These are phyloP conservation scores for Drosophila sulfurigaster DNA, from an alignment of 1,140 invertebrate genomes.

Conservation along the genomic window DNA sequence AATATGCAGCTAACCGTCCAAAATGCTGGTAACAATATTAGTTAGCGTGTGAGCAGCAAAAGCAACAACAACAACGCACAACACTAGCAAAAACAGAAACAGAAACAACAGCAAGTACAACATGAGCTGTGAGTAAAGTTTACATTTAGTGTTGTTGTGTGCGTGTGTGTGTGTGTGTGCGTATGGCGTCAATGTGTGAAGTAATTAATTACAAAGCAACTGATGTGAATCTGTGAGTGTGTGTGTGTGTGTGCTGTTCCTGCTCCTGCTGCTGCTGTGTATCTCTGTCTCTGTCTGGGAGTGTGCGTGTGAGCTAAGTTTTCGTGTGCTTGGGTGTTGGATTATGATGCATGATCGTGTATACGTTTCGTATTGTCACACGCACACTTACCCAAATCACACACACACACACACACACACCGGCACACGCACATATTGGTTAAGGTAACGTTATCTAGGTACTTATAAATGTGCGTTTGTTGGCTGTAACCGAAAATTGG, in stretches of 20 bases:
- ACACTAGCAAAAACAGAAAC: constrained; percentile 1
- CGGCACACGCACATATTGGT: constrained; percentile 20
- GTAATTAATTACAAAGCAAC: constrained; percentile 83
- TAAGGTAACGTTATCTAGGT: constrained; percentile 54
- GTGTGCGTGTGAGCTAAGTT: constrained; percentile 48
- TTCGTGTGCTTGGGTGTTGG: constrained; percentile 64
- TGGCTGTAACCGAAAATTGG: constrained; percentile 59
- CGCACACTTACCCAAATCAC: constrained; percentile 54
- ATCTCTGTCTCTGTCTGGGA: constrained; percentile 5
- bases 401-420: constrained; percentile 23
- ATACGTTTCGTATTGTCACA: constrained; percentile 61
- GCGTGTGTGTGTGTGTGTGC: constrained; percentile 43
- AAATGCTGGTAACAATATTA: constrained; percentile 77
- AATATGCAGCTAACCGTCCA: constrained; percentile 81
- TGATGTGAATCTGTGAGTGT: constrained; percentile 74
- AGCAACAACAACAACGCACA: constrained; percentile 16
- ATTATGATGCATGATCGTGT: constrained; percentile 83
- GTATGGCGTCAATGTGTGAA: constrained; percentile 80
- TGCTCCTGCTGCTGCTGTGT: constrained; percentile 12
- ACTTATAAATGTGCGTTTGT: constrained; percentile 34
- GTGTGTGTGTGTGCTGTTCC: constrained; percentile 15
- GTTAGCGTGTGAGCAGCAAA: constrained; percentile 21
- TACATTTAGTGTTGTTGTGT: constrained; percentile 53
- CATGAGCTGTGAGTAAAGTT: constrained; percentile 65
- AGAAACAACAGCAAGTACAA: constrained; percentile 29